Evolutionary conservation across 2,113 vertebrate genomes (phyloP).

Genomic region (Melanostigma gelatinosum): DNA sequence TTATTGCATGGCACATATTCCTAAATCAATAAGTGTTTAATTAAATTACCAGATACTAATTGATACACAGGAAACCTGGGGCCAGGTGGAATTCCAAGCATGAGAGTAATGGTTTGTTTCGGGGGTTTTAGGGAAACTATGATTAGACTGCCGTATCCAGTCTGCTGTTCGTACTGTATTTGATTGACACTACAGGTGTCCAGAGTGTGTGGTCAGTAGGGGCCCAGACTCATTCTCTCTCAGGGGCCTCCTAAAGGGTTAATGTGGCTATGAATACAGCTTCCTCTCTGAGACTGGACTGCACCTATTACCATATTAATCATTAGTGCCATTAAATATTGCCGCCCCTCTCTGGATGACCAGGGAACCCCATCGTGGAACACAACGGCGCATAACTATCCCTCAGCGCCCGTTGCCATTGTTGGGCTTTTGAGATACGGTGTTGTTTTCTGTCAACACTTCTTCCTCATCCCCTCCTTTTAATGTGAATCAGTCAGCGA

Average conservation of each 20-base stretch:
- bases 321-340: constrained; percentile 25
- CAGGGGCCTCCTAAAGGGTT: constrained; percentile 3
- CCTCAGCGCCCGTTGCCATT: not conserved
- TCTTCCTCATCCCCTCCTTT: constrained; percentile 39
- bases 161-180: constrained; percentile 2
- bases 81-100: constrained; percentile 14
- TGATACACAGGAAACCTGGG: constrained; percentile 23
- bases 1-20: constrained; percentile 16
- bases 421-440: constrained; percentile 29
- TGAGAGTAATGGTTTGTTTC: constrained; percentile 25
- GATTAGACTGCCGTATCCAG: constrained; percentile 5
- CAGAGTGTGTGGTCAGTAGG: not conserved
- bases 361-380: not conserved
- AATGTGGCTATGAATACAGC: constrained; percentile 20
- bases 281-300: constrained; percentile 4
- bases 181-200: constrained; percentile 9
- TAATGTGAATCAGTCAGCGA: constrained; percentile 55
- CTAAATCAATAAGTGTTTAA: constrained; percentile 30
- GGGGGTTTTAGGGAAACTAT: constrained; percentile 9
- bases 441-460: constrained; percentile 51
- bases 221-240: not conserved
- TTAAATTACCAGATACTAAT: constrained; percentile 44
- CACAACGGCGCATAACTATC: not conserved
- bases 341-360: constrained; percentile 2
- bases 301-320: constrained; percentile 39